A percentile compares a stretch with the other conserved stretches of the same genome.
These are phyloP conservation scores for Cryptoblepharus egeriae DNA, from an alignment of 2,797 vertebrate species.

Conservation along the genomic window DNA sequence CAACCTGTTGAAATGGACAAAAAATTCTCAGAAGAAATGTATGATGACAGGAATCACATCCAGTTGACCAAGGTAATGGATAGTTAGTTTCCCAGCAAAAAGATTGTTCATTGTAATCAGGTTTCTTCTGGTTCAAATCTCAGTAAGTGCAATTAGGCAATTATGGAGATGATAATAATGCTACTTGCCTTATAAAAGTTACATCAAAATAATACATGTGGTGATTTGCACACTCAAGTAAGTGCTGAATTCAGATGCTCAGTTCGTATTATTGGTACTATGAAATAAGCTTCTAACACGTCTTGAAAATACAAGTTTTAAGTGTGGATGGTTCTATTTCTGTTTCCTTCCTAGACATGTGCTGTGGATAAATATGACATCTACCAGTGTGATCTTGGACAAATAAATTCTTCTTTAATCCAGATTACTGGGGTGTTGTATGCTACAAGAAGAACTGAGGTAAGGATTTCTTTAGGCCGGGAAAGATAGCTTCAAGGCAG, in stretches of 20 bases:
- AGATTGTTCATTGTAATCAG: too few species aligned
- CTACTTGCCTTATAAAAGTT: too few species aligned
- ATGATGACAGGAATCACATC: background rate
- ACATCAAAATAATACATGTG: too few species aligned
- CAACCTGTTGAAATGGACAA: background rate
- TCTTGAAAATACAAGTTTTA: background rate
- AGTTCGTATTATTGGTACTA: background rate
- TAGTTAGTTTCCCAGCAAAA: too few species aligned
- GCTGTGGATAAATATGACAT: background rate
- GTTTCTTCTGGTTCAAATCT: too few species aligned
- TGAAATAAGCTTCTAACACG: too few species aligned
- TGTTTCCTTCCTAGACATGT: slow-evolving; percentile 11
- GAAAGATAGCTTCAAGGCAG: background rate
- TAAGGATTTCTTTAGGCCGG: background rate
- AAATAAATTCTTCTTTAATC: slow-evolving; percentile 13
- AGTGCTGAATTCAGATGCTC: too few species aligned
- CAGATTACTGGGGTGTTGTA: slow-evolving; percentile 1
- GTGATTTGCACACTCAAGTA: too few species aligned
- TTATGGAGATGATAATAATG: too few species aligned
- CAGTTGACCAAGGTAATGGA: slow-evolving; percentile 7
- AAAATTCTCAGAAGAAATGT: too few species aligned
- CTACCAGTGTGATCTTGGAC: slow-evolving; percentile 28
- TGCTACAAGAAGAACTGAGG: background rate
- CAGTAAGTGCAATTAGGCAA: too few species aligned
- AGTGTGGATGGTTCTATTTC: background rate